phyloP scores from a whole-genome alignment of 2,113 vertebrate genomes.

The Urocynchramus pylzowi region DNA sequence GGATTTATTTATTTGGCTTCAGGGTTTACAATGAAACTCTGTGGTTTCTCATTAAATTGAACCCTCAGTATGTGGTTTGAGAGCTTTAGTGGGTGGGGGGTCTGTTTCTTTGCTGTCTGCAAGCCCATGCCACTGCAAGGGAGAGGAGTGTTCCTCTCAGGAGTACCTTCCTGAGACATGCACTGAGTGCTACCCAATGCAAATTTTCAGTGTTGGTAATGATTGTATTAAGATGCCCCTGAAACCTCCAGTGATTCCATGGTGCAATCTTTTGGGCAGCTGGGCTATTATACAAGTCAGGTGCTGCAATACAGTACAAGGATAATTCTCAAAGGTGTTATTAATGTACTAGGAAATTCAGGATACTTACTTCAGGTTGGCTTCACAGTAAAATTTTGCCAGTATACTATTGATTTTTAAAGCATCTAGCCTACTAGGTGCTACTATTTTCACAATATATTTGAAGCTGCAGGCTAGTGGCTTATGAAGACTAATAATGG shows the following conservation, averaged over 20 bases:
- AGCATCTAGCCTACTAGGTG: background rate
- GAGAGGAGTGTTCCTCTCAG: background rate
- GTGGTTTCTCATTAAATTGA: background rate
- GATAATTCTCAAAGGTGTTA: background rate
- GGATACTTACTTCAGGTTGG: background rate
- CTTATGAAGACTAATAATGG: background rate
- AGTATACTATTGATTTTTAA: background rate
- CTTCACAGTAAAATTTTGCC: background rate
- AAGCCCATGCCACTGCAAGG: background rate
- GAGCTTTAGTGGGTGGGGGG: background rate
- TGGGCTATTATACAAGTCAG: background rate
- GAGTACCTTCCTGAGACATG: background rate
- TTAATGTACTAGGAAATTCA: background rate
- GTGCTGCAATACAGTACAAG: background rate
- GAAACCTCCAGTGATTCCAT: background rate
- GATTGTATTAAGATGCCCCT: background rate
- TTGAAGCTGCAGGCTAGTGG: background rate
- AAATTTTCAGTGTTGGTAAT: background rate
- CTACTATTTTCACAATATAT: background rate
- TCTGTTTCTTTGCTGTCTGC: background rate
- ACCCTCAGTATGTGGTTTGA: background rate
- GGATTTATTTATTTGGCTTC: background rate
- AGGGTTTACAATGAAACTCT: background rate
- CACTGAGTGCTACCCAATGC: background rate
- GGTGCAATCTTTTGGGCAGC: background rate